A percentile compares a stretch with the other conserved stretches of the same genome.
Conservation (phyloP, 2,797 vertebrate species). For the Chelidonichthys spinosus region DNA sequence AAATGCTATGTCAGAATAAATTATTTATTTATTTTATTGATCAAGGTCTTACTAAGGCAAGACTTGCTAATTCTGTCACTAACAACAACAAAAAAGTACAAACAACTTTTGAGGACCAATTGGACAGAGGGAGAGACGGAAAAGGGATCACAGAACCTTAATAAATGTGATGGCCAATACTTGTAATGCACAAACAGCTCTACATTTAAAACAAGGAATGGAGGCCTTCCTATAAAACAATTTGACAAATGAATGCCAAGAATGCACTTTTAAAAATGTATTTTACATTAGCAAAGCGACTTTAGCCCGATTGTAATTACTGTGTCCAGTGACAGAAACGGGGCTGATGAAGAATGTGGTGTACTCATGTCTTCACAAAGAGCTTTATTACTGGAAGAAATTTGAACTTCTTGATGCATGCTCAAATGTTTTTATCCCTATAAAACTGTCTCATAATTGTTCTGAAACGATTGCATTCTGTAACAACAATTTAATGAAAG, state of each 20-base stretch:
- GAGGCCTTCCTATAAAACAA: neutral
- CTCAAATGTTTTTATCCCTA: slow-evolving; percentile 14
- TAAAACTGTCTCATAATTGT: slow-evolving; percentile 2
- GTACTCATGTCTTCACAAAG: slow-evolving; percentile 14
- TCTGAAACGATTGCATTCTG: slow-evolving; percentile 7
- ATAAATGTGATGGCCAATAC: neutral
- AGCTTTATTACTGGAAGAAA: slow-evolving; percentile 24
- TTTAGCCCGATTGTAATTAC: slow-evolving; percentile 26
- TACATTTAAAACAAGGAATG: slow-evolving; percentile 8
- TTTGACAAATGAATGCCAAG: neutral
- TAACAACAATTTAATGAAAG: slow-evolving; percentile 1
- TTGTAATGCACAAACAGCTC: neutral
- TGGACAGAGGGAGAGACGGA: neutral
- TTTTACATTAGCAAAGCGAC: slow-evolving; percentile 12
- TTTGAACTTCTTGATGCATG: slow-evolving; percentile 14
- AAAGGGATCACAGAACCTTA: neutral
- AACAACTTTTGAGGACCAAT: neutral
- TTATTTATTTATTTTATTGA: slow-evolving; percentile 7
- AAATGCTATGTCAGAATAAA: neutral
- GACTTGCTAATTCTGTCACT: neutral
- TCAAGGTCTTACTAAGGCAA: neutral
- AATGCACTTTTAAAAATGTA: slow-evolving; percentile 11
- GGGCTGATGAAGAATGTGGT: slow-evolving; percentile 21
- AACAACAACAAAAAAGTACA: neutral
- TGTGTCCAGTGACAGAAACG: slow-evolving; percentile 21